These are phyloP conservation scores for Rallus crepitans DNA, from an alignment of 2,797 vertebrate species.

Conservation along the genomic window DNA sequence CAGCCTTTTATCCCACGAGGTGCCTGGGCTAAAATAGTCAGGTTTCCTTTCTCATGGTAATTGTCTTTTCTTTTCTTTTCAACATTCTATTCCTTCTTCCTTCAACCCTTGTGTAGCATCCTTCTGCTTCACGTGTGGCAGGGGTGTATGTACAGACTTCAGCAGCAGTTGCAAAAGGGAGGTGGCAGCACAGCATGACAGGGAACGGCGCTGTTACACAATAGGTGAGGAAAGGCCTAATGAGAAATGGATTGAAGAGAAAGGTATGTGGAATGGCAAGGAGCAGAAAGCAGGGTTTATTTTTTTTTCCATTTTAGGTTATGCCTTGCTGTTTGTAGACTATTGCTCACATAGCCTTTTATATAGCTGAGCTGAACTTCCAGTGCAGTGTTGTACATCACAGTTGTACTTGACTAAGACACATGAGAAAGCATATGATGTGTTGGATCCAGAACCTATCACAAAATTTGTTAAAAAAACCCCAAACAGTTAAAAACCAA, in stretches of 20 bases:
- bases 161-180: background rate
- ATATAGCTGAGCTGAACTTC: background rate
- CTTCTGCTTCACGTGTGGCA: background rate
- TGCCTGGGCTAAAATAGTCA: background rate
- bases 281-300: background rate
- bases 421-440: accelerated
- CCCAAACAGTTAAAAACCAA: background rate
- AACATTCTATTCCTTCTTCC: background rate
- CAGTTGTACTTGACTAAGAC: background rate
- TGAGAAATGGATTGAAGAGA: background rate
- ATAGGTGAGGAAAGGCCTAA: background rate
- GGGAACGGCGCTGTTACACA: background rate
- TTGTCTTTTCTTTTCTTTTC: background rate
- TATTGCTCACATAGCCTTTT: background rate
- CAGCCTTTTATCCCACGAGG: background rate
- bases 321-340: background rate
- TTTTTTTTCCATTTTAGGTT: background rate
- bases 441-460: background rate
- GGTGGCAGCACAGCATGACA: background rate
- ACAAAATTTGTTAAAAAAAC: background rate
- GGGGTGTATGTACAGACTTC: background rate
- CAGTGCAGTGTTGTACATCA: background rate
- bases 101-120: background rate
- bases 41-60: background rate
- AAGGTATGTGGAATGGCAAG: background rate